Evolutionary conservation across 2,888 invertebrate species (phyloP).

Genomic region (Eupithecia abbreviata): DNA sequence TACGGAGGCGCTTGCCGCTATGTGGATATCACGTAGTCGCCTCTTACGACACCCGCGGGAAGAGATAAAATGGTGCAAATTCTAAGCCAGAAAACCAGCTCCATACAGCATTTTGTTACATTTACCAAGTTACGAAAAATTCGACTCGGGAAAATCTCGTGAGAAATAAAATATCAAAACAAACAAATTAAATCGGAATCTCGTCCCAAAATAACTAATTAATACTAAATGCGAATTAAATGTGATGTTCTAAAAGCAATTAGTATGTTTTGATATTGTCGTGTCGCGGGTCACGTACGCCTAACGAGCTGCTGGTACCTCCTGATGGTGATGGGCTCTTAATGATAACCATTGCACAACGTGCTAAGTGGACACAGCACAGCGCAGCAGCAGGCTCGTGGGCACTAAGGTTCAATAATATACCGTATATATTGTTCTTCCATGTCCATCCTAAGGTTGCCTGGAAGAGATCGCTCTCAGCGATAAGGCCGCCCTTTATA

Average conservation of each 20-base stretch:
- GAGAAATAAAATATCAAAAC: constrained; percentile 27
- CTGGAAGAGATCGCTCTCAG: too few relatives aligned
- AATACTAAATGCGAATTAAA: constrained; percentile 60
- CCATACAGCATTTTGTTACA: not conserved
- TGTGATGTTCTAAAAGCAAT: constrained; percentile 58
- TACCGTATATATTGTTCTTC: too few relatives aligned
- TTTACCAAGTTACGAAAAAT: not conserved
- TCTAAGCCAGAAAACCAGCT: not conserved
- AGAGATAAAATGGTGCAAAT: not conserved
- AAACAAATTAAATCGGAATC: constrained; percentile 43
- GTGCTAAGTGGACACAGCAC: not conserved
- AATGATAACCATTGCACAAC: constrained; percentile 17
- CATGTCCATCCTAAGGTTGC: too few relatives aligned
- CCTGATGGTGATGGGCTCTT: constrained; percentile 19
- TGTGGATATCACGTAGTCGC: not conserved
- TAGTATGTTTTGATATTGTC: constrained; percentile 67
- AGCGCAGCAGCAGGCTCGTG: not conserved
- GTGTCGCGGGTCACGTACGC: constrained; percentile 64
- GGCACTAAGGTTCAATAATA: not conserved
- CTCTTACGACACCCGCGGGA: not conserved
- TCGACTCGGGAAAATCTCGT: constrained; percentile 14
- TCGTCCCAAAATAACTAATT: constrained; percentile 47
- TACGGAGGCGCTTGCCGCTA: too few relatives aligned
- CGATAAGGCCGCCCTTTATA: too few relatives aligned
- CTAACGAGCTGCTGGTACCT: constrained; percentile 29